Conservation (phyloP, 2,888 invertebrate species). For the Dione vanillae region DNA sequence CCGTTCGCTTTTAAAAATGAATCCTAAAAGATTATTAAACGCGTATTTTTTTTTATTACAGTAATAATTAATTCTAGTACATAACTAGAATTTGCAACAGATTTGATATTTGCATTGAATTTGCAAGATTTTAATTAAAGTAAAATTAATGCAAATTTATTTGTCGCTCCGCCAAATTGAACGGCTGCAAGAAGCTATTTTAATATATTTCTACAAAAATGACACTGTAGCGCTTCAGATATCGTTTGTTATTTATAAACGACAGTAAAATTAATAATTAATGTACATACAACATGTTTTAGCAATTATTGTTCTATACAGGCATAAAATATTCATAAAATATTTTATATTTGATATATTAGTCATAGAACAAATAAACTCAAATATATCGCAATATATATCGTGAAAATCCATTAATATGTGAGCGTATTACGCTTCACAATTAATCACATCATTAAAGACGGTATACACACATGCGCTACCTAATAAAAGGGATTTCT, state of each 20-base stretch:
- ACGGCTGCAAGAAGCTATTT: constrained; percentile 1
- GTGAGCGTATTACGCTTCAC: too few species aligned
- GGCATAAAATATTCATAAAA: too few species aligned
- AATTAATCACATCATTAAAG: background rate
- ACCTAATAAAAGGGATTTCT: background rate
- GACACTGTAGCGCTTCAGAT: background rate
- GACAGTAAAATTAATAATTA: background rate
- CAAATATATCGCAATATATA: too few species aligned
- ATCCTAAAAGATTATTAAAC: too few species aligned
- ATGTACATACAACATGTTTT: background rate
- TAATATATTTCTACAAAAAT: constrained; percentile 4
- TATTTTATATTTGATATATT: too few species aligned
- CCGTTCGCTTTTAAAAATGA: too few species aligned
- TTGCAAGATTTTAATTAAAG: constrained; percentile 25
- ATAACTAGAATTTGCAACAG: background rate
- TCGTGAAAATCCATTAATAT: background rate
- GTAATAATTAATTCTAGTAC: too few species aligned
- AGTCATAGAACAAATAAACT: too few species aligned
- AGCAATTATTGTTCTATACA: too few species aligned
- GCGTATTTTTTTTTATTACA: too few species aligned
- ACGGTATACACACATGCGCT: background rate
- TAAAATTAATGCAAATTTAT: constrained; percentile 34
- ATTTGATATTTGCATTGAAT: constrained; percentile 31
- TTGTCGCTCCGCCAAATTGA: constrained; percentile 17
- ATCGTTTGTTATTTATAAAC: background rate